Base-by-base conservation (phyloP, 2,797 vertebrate species). In the Sebastiscus albofasciatus region DNA sequence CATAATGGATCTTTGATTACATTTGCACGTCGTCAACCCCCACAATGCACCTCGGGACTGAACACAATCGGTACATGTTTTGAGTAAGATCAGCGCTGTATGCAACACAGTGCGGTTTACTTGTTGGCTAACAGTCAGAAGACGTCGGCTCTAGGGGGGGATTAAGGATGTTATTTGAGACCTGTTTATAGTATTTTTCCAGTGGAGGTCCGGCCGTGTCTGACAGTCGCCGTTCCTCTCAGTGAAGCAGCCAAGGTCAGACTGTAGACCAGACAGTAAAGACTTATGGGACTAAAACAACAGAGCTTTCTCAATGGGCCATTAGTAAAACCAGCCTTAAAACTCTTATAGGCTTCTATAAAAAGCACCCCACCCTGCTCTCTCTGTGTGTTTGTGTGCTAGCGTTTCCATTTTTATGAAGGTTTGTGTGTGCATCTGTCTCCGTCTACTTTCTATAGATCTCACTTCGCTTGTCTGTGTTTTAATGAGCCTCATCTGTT, bases 241-340 rank as follows among this genome's bases (percentile, higher is more conserved):
- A 22, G 2, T 42, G 34, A 77, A 76, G 42, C 83, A 64, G 73
- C 70, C 87, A 87, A 83, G 90, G 89, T 90, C 88, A 92, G 59
- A 79, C 80, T 71, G 75, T 74, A 82, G 54, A 39, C 70, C 81
- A 74, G 75, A 82, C 80, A 80, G 71, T 78, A 77, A 85, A 84
- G 62, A 73, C 58, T 79, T 39, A 64, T n/a, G 73, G 75, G 68
- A 67, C 75, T 71, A 34, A 64, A 92, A 87, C 91, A 92, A 82
- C 87, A 80, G 79, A 82, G 79, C 66, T 34, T 82, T 83, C 78
- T 89, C 72, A 83, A 65, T 77, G 85, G 59, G 39, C 82, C 80
- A 84, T 93, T 87, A 86, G 85, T 86, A 80, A 88, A 87, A 87
- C 24, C 73, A 65, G 72, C 77, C 31, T 76, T 86, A 85, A 88